Conservation (phyloP, 2,113 vertebrate genomes). For the Notothenia coriiceps region DNA sequence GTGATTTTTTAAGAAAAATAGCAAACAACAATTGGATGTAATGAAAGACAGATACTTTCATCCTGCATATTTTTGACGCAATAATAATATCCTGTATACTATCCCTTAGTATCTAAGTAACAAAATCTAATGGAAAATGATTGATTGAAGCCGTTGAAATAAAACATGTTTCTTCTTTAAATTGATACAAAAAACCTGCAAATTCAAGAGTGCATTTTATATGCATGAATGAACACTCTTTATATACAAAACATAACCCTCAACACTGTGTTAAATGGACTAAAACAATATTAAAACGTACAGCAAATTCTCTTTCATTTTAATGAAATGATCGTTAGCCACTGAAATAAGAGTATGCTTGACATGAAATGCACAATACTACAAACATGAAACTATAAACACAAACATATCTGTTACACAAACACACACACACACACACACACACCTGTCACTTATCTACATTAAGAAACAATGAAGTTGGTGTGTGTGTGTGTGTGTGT, state of each 20-base stretch:
- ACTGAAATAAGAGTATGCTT: neutral
- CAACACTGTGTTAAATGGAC: neutral
- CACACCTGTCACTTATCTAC: conserved; percentile 14
- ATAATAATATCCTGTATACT: no score
- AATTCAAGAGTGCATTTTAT: neutral
- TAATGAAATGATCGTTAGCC: neutral
- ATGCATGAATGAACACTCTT: no score
- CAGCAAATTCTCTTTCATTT: no score
- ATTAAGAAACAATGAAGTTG: conserved; percentile 21
- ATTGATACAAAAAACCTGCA: neutral
- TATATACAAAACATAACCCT: neutral
- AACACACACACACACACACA: conserved; percentile 22
- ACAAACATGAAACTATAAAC: neutral
- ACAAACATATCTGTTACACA: neutral
- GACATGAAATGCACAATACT: neutral
- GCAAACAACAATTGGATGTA: no score
- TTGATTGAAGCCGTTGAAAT: no score
- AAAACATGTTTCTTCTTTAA: no score
- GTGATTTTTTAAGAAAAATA: no score
- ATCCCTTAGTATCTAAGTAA: no score
- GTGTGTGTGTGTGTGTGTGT: no score
- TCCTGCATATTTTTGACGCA: no score
- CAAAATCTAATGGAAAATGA: no score
- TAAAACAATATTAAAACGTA: neutral
- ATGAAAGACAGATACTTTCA: no score